Conservation (phyloP, 2,888 invertebrate genomes). For the Cotesia congregata region DNA sequence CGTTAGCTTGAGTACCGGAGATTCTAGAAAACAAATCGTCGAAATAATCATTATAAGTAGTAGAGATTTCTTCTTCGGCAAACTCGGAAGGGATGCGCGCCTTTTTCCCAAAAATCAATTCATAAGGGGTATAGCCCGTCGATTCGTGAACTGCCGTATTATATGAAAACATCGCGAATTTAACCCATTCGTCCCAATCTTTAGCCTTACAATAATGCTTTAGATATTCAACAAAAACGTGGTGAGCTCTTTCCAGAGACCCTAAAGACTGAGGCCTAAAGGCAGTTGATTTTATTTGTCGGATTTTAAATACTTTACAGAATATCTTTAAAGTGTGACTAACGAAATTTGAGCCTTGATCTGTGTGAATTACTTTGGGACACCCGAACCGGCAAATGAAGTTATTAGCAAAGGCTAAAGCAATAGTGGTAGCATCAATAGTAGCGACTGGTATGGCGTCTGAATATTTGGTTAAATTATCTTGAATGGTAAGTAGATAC, state of each 20-base stretch:
- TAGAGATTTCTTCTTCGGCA: conserved; percentile 12
- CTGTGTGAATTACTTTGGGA: conserved; percentile 33
- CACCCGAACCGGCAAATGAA: conserved; percentile 38
- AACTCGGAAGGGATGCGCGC: conserved; percentile 41
- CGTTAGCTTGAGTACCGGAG: conserved; percentile 29
- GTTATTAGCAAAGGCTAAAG: neutral
- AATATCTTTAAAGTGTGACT: conserved; percentile 41
- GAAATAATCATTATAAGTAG: conserved; percentile 30
- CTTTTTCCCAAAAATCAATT: conserved; percentile 36
- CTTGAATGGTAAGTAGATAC: conserved; percentile 34
- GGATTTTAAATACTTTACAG: conserved; percentile 40
- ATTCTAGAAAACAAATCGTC: conserved; percentile 39
- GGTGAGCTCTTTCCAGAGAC: conserved; percentile 40
- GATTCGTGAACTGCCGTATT: conserved; percentile 41
- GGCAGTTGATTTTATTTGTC: conserved; percentile 40
- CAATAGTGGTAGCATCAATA: too few relatives aligned
- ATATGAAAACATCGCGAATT: conserved; percentile 40
- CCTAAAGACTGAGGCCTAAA: conserved; percentile 44
- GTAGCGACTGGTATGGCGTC: conserved; percentile 33
- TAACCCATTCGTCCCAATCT: conserved; percentile 43
- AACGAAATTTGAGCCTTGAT: conserved; percentile 33
- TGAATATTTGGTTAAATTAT: conserved; percentile 34
- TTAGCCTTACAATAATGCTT: conserved; percentile 41
- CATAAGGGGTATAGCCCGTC: conserved; percentile 39
- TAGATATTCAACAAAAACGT: conserved; percentile 39